These are phyloP conservation scores for Fissipunctia ypsillon DNA, from an alignment of 2,888 invertebrate genomes.

Conservation along the genomic window DNA sequence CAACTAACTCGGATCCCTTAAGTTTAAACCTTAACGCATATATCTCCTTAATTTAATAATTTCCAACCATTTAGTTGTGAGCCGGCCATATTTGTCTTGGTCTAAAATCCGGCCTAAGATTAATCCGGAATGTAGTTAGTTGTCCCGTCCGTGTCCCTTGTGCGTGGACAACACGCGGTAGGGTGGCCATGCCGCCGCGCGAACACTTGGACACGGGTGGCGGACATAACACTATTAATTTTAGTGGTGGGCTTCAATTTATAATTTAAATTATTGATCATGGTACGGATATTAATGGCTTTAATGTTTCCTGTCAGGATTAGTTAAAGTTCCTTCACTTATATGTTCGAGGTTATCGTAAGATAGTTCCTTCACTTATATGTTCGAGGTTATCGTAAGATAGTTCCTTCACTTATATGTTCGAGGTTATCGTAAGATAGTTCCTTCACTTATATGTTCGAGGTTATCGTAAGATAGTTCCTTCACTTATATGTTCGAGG, in stretches of 20 bases:
- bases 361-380: too few species aligned
- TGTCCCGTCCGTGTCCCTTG: slow-evolving; percentile 73
- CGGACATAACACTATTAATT: slow-evolving; percentile 67
- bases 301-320: slow-evolving; percentile 40
- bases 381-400: too few species aligned
- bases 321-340: neutral
- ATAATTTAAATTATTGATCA: slow-evolving; percentile 65
- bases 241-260: slow-evolving; percentile 57
- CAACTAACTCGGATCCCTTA: slow-evolving; percentile 61
- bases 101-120: slow-evolving; percentile 86
- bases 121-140: slow-evolving; percentile 86
- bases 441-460: too few species aligned
- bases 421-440: too few species aligned
- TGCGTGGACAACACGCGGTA: slow-evolving; percentile 68
- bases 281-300: slow-evolving; percentile 43
- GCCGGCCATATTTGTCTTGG: slow-evolving; percentile 88
- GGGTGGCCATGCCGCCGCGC: slow-evolving; percentile 71
- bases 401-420: too few species aligned
- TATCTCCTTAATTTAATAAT: slow-evolving; percentile 87
- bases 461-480: too few species aligned
- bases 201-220: slow-evolving; percentile 73
- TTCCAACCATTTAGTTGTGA: slow-evolving; percentile 84
- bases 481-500: too few species aligned
- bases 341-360: neutral
- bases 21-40: slow-evolving; percentile 75